These are phyloP conservation scores for Entosphenus tridentatus DNA, from an alignment of 2,113 vertebrate genomes.

Conservation along the genomic window DNA sequence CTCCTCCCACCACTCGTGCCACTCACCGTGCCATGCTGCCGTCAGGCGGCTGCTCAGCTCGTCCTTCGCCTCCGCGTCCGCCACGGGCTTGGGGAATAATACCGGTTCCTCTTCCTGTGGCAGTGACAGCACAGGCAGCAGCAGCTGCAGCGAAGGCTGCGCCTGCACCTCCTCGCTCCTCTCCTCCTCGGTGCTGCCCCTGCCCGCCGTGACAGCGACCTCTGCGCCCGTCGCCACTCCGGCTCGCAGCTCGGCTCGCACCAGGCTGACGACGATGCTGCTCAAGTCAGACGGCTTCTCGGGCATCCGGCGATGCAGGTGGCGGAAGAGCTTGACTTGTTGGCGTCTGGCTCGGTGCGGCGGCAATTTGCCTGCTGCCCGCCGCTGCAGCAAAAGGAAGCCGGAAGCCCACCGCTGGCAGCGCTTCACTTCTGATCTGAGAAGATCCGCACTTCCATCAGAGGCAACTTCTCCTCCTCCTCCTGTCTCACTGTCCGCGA, in stretches of 20 bases:
- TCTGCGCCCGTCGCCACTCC: no score
- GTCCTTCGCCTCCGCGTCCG: slow-evolving; percentile 15
- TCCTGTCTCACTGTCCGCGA: neutral
- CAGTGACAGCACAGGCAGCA: no score
- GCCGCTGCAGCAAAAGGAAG: neutral
- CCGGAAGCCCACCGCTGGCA: neutral
- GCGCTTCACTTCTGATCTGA: neutral
- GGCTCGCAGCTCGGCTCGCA: no score
- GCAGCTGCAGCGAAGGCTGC: neutral
- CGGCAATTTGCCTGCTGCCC: slow-evolving; percentile 4
- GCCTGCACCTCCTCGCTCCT: neutral
- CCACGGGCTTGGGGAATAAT: slow-evolving; percentile 12
- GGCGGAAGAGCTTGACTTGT: no score
- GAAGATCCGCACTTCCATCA: no score
- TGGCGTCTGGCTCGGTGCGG: neutral
- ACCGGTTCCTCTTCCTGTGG: no score
- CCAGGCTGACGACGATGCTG: no score
- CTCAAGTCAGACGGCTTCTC: no score
- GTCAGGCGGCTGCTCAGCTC: slow-evolving; percentile 32
- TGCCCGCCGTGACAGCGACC: no score
- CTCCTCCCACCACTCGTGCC: slow-evolving; percentile 6
- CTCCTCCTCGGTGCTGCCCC: neutral
- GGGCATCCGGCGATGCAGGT: no score
- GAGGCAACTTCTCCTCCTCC: no score
- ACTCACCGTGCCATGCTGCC: slow-evolving; percentile 25